These are phyloP conservation scores for Oscheius sp. DNA, from an alignment of 2,888 invertebrate species.

Conservation along the genomic window DNA sequence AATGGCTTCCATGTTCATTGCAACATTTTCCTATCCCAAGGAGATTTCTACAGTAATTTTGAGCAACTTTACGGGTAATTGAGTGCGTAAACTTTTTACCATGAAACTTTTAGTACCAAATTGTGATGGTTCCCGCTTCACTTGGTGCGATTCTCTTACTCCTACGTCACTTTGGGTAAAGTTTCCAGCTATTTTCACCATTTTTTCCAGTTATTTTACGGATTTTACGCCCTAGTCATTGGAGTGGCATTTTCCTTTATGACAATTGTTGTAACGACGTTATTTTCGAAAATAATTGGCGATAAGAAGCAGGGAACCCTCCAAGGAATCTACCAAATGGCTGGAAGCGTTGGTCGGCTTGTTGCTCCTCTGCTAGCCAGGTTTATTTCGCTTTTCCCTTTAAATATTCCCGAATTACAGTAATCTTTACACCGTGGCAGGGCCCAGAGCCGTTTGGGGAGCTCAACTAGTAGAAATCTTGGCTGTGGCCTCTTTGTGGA, in stretches of 20 bases:
- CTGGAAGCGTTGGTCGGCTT: conserved; percentile 11
- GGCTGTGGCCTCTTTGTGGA: background rate
- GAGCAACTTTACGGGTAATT: conserved; percentile 12
- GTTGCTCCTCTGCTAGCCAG: conserved; percentile 8
- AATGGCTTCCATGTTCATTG: background rate
- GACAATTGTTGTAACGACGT: background rate
- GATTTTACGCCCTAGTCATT: background rate
- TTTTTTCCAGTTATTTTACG: conserved; percentile 12
- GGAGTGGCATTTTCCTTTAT: conserved; percentile 10
- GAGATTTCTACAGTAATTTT: too few relatives aligned
- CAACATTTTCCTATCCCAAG: conserved; percentile 1
- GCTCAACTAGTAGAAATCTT: background rate
- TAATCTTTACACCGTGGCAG: background rate
- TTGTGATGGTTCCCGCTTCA: conserved; percentile 40
- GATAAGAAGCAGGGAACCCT: conserved; percentile 14
- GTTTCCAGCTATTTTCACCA: background rate
- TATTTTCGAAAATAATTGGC: conserved; percentile 20
- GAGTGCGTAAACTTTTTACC: conserved; percentile 23
- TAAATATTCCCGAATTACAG: background rate
- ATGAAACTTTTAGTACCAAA: conserved; percentile 12
- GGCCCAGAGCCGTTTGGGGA: conserved; percentile 8
- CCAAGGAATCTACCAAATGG: conserved; percentile 22
- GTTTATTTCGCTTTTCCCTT: background rate
- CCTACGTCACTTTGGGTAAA: conserved; percentile 30
- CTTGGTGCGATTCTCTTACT: conserved; percentile 39